phyloP scores from a whole-genome alignment of 2,797 vertebrate species.

The Chaetodon trifasciatus region DNA sequence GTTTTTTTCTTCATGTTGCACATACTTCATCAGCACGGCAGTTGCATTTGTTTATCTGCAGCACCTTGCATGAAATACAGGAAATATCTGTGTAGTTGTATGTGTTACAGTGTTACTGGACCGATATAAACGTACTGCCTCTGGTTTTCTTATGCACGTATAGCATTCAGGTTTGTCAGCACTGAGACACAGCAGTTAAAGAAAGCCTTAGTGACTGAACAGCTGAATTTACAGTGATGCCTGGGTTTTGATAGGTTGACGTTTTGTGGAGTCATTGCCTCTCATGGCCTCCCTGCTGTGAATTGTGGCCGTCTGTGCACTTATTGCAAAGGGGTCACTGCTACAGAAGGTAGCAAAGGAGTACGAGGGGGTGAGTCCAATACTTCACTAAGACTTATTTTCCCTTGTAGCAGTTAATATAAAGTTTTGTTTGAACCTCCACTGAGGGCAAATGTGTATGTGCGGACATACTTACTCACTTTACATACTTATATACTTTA shows the following conservation, averaged over 20 bases:
- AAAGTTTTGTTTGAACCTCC: constrained; percentile 45
- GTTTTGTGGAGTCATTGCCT: constrained; percentile 27
- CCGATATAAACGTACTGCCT: not conserved
- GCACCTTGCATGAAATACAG: not conserved
- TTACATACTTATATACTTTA: too few species aligned
- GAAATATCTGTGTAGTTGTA: not conserved
- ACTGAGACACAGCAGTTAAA: not conserved
- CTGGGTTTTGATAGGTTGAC: constrained; percentile 15
- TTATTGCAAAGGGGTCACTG: too few species aligned
- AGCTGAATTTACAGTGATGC: not conserved
- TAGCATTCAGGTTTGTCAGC: constrained; percentile 4
- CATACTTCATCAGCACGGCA: not conserved
- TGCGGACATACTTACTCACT: too few species aligned
- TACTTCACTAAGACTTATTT: constrained; percentile 3
- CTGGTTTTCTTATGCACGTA: not conserved
- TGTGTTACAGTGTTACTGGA: not conserved
- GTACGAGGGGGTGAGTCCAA: not conserved
- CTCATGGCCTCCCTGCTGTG: constrained; percentile 21
- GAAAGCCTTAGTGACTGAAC: constrained; percentile 6
- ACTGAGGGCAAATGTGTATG: constrained; percentile 50
- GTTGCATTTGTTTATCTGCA: not conserved
- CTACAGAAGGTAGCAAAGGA: too few species aligned
- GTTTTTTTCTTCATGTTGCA: not conserved
- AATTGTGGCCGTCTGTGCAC: constrained; percentile 8
- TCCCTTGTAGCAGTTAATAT: constrained; percentile 34